These are phyloP conservation scores for Dicycla oo DNA, from an alignment of 2,888 invertebrate species.

Conservation along the genomic window DNA sequence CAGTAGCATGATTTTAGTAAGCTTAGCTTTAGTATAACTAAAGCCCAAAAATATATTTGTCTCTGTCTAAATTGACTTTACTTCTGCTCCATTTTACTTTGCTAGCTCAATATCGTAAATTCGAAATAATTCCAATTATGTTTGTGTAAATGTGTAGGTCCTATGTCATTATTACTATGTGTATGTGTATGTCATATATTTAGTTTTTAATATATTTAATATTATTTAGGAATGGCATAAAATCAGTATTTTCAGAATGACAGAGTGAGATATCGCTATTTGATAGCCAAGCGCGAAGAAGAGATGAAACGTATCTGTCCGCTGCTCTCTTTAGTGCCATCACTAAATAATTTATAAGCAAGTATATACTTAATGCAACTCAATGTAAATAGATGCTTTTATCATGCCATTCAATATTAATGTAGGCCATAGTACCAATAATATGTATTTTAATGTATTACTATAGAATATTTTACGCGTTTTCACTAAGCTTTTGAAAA, in stretches of 20 bases:
- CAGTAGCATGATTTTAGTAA: neutral
- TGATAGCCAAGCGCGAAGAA: constrained; percentile 7
- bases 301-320: neutral
- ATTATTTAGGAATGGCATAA: constrained; percentile 19
- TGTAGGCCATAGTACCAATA: constrained; percentile 39
- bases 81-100: constrained; percentile 9
- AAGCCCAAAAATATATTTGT: neutral
- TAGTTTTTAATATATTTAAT: neutral
- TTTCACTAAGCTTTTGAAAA: constrained; percentile 34
- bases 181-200: constrained; percentile 11
- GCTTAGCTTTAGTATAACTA: neutral
- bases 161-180: neutral
- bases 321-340: constrained; percentile 10
- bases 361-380: constrained; percentile 14
- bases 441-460: constrained; percentile 36
- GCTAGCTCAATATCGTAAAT: neutral
- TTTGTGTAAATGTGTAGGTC: neutral
- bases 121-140: neutral
- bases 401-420: constrained; percentile 55
- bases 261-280: constrained; percentile 2
- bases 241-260: constrained; percentile 2
- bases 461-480: constrained; percentile 11
- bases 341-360: constrained; percentile 26
- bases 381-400: constrained; percentile 43
- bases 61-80: neutral